These are phyloP conservation scores for Orthonevra nobilis DNA, from an alignment of 2,888 invertebrate genomes.

Conservation along the genomic window DNA sequence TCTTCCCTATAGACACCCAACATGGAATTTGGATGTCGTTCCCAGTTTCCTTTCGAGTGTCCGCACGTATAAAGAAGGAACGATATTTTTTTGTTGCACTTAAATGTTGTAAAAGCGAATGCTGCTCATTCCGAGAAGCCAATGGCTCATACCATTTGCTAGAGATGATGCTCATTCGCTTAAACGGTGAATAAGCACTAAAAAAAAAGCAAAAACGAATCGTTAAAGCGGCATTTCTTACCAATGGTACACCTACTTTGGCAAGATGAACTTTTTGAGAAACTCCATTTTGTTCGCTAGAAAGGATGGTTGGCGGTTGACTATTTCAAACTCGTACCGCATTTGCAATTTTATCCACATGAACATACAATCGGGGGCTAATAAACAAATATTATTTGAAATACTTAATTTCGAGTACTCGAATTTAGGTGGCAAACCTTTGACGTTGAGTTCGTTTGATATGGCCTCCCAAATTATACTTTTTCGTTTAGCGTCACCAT, in stretches of 20 bases:
- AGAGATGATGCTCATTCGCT: background rate
- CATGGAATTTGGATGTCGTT: conserved; percentile 8
- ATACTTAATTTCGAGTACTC: too few species aligned
- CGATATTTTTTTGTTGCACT: conserved; percentile 31
- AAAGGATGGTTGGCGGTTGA: conserved; percentile 31
- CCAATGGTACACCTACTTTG: conserved; percentile 61
- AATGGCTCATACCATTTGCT: conserved; percentile 43
- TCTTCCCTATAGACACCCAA: conserved; percentile 16
- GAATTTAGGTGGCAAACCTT: conserved; percentile 61
- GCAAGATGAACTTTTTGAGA: conserved; percentile 68
- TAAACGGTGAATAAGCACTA: conserved; percentile 44
- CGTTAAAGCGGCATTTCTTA: too few species aligned
- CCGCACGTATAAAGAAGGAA: conserved; percentile 33
- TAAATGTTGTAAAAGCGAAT: conserved; percentile 26
- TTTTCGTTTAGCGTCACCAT: conserved; percentile 72
- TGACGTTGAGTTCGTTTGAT: conserved; percentile 74
- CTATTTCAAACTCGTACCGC: conserved; percentile 76
- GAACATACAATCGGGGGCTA: conserved; percentile 77
- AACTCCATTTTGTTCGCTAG: conserved; percentile 71
- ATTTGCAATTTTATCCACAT: conserved; percentile 74
- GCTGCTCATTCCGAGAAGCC: conserved; percentile 18
- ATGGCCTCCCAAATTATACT: conserved; percentile 76
- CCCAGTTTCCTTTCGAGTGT: background rate
- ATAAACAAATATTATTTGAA: background rate
- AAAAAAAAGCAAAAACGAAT: too few species aligned